Evolutionary conservation across 2,797 vertebrate species (phyloP).

Genomic region (Morus bassanus): DNA sequence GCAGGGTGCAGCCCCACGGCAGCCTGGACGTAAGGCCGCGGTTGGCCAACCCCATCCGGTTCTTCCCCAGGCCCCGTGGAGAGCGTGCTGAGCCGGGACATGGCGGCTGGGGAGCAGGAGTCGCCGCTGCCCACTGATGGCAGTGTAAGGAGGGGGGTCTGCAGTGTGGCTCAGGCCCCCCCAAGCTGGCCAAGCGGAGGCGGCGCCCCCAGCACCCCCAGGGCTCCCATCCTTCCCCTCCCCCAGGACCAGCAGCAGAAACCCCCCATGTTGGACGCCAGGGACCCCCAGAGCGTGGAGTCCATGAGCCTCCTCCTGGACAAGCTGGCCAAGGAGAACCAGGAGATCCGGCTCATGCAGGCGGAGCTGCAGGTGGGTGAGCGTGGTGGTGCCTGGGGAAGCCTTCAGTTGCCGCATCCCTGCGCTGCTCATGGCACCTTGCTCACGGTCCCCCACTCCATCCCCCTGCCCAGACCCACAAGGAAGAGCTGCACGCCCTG

Average conservation of each 20-base stretch:
- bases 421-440: not conserved
- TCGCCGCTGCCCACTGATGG: not conserved
- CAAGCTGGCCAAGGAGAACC: slow-evolving; percentile 81
- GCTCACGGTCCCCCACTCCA: not conserved
- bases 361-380: slow-evolving; percentile 85
- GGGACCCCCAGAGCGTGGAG: slow-evolving; percentile 39
- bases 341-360: slow-evolving; percentile 85
- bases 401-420: not conserved
- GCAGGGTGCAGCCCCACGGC: not conserved
- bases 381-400: rapidly evolving
- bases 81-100: not conserved
- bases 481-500: slow-evolving; percentile 81
- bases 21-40: rapidly evolving
- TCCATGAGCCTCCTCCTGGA: slow-evolving; percentile 78
- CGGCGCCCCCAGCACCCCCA: rapidly evolving
- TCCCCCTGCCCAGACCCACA: slow-evolving; percentile 75
- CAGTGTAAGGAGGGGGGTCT: slow-evolving; percentile 7
- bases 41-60: rapidly evolving
- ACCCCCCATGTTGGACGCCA: not conserved
- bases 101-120: not conserved
- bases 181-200: not conserved
- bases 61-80: slow-evolving; percentile 12
- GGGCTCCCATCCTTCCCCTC: not conserved
- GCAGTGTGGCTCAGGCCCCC: not conserved
- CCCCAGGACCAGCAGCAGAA: not conserved